Evolutionary conservation across 2,113 vertebrate species (phyloP).

Genomic region (Pachypanchax playfairii): DNA sequence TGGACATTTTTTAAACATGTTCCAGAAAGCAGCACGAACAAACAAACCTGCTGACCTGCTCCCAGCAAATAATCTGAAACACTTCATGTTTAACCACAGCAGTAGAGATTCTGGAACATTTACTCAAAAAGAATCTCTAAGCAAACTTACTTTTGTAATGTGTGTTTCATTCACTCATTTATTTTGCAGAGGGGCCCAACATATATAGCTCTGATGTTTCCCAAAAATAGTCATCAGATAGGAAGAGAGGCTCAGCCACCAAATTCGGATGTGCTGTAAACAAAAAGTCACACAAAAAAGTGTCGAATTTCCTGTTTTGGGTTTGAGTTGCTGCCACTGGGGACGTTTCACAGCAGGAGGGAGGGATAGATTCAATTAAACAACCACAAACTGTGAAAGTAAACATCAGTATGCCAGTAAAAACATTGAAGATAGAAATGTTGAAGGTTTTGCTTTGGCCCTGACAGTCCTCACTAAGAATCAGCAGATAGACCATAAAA

Average conservation of each 20-base stretch:
- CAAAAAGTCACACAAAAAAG: not conserved
- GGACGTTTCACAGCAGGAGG: not conserved
- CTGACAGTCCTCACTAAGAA: not conserved
- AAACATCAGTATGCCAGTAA: not conserved
- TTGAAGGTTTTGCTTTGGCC: not conserved
- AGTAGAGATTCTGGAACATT: not conserved
- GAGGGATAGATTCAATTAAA: not conserved
- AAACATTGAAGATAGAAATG: not conserved
- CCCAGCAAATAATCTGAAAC: not conserved
- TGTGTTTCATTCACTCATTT: not conserved
- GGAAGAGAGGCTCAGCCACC: not conserved
- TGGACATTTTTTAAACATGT: too few species aligned
- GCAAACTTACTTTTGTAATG: not conserved
- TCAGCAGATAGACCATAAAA: not conserved
- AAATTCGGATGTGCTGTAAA: not conserved
- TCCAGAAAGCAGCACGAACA: too few species aligned
- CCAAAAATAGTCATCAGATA: not conserved
- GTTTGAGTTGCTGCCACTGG: not conserved
- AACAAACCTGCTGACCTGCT: not conserved
- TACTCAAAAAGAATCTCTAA: not conserved
- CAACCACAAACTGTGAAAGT: not conserved
- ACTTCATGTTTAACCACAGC: not conserved
- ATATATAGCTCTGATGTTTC: not conserved
- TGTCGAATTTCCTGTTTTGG: not conserved
- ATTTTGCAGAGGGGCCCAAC: not conserved